phyloP scores from a whole-genome alignment of 2,888 invertebrate genomes.

The Chymomyza amoena region DNA sequence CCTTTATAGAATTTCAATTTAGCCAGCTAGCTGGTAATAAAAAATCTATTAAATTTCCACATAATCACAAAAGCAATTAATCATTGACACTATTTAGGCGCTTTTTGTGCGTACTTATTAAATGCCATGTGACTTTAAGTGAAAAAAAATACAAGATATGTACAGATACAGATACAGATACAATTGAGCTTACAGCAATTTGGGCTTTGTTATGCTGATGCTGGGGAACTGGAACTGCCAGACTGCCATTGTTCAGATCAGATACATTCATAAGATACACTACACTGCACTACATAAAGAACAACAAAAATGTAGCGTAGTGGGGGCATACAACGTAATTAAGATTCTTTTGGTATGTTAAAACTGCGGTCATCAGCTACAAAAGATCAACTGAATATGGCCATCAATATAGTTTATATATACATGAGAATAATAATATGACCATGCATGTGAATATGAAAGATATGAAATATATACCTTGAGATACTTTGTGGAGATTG shows the following conservation, averaged over 20 bases:
- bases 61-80: conserved; percentile 71
- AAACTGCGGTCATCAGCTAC: conserved; percentile 63
- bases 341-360: conserved; percentile 72
- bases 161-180: neutral
- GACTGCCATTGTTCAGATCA: conserved; percentile 45
- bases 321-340: conserved; percentile 50
- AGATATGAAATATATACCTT: conserved; percentile 10
- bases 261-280: neutral
- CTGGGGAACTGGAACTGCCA: neutral
- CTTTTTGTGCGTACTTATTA: conserved; percentile 47
- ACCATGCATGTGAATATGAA: conserved; percentile 43
- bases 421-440: neutral
- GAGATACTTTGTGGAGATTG: neutral
- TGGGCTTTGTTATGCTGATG: conserved; percentile 69
- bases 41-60: conserved; percentile 69
- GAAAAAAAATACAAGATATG: too few relatives aligned
- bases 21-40: conserved; percentile 50
- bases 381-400: conserved; percentile 42
- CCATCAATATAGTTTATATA: neutral
- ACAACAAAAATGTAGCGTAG: conserved; percentile 20
- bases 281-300: conserved; percentile 1
- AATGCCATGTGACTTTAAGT: conserved; percentile 4
- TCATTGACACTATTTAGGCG: conserved; percentile 66
- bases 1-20: conserved; percentile 71
- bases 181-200: conserved; percentile 57